Percentiles rank a stretch among this genome's conserved stretches.
These are phyloP conservation scores for Heliconius nattereri DNA, from an alignment of 1,140 invertebrate species.

Conservation along the genomic window DNA sequence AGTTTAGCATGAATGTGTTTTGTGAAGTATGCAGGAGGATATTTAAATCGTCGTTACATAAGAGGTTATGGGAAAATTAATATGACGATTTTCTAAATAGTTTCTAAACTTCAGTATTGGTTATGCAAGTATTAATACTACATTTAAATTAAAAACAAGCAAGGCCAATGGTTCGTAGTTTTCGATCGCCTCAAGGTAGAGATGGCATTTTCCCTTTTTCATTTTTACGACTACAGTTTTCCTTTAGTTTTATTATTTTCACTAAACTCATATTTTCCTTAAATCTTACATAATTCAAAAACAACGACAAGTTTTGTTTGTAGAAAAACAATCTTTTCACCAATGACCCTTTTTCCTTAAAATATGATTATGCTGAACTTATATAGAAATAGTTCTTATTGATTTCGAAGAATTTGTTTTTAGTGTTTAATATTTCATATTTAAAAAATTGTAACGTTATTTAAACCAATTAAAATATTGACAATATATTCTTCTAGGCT, in stretches of 20 bases:
- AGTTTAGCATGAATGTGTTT: too few species aligned
- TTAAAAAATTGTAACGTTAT: too few species aligned
- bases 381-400: too few species aligned
- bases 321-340: not conserved
- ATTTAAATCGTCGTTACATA: too few species aligned
- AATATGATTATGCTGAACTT: not conserved
- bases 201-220: not conserved
- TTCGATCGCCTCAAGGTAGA: not conserved
- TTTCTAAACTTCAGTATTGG: not conserved
- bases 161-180: not conserved
- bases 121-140: not conserved
- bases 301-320: not conserved
- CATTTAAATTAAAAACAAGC: not conserved
- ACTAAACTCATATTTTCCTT: not conserved
- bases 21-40: too few species aligned
- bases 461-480: too few species aligned
- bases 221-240: not conserved
- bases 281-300: not conserved
- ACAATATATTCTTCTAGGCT: too few species aligned
- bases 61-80: not conserved
- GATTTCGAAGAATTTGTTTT: too few species aligned
- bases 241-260: not conserved
- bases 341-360: not conserved
- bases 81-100: not conserved
- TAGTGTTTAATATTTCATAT: too few species aligned